Evolutionary conservation across 2,888 invertebrate genomes (phyloP), one percentile per base, ranked within the genome.

Genomic region (Mesorhabditis belari): DNA sequence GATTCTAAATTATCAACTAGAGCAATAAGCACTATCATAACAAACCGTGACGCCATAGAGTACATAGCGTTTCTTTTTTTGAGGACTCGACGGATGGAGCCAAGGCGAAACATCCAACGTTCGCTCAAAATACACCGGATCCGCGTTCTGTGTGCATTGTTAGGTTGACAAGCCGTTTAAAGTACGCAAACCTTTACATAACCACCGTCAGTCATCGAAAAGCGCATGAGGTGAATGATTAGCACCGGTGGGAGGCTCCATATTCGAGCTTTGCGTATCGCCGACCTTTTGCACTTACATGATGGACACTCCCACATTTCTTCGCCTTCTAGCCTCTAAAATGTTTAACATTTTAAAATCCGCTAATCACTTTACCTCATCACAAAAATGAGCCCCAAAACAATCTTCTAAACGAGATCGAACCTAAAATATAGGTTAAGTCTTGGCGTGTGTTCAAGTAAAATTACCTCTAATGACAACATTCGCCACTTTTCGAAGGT

Each of bases 211-310:
- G 52, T 29, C 19, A 70, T 61, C 3, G 73, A 66, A 60, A 79
- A 80, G 5, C 79, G 65, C 60, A 78, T 75, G 26, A 79, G 56
- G 51, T 77, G 78, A 29, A 79, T 67, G 5, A 79, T 70, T 56
- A 78, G 58, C 19, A 76, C 67, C 5, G 59, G 35, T 0, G 79
- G 78, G 3, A 74, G 63, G 9, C 56, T 63, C 79, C 79, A 79
- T 25, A 79, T 57, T 50, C 66, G 61, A 0, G 72, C 71, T 12
- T 61, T 64, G 23, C 74, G 63, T 6, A 58, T 66, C 19, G 75
- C 67, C 2, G 55, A 44, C 23, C 65, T 69, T 6, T 67, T 64
- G 12, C 27, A 24, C 59, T 69, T 70, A 59, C 79, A 79, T 12
- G 55, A 56, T 1, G 77, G 77, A 64, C 79, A 79, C 27, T 78